Evolutionary conservation across 2,797 vertebrate species (phyloP).

Genomic region (Allobates femoralis): DNA sequence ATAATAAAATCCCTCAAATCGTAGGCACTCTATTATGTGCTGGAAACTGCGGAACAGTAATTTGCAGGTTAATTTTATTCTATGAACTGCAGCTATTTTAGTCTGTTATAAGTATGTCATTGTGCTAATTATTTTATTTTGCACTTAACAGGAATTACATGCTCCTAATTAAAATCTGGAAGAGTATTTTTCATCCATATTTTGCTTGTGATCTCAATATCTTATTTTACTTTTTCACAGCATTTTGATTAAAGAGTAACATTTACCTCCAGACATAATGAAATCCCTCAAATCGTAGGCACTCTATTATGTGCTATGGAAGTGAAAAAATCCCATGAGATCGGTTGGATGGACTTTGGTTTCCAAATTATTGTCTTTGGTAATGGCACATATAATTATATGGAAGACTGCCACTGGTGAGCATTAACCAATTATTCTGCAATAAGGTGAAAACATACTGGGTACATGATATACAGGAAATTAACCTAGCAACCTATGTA

Average conservation of each 20-base stretch:
- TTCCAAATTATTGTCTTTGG: background rate
- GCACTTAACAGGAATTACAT: slow-evolving; percentile 27
- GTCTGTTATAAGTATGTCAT: slow-evolving; percentile 35
- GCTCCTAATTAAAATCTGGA: slow-evolving; percentile 24
- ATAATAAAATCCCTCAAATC: background rate
- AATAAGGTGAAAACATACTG: background rate
- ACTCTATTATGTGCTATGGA: background rate
- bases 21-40: background rate
- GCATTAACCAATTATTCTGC: no score
- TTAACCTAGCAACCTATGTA: no score
- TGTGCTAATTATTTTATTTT: slow-evolving; percentile 37
- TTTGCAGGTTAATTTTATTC: slow-evolving; percentile 21
- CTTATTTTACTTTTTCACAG: background rate
- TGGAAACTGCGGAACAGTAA: background rate
- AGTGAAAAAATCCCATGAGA: background rate
- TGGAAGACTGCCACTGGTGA: no score
- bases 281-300: background rate
- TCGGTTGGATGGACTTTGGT: background rate
- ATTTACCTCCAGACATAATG: background rate
- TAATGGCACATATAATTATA: no score
- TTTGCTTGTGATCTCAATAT: background rate
- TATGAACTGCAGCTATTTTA: slow-evolving; percentile 24
- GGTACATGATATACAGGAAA: background rate
- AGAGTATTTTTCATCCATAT: background rate
- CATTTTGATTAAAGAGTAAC: background rate